These are phyloP conservation scores for Thinocorus orbignyianus DNA, from an alignment of 2,113 vertebrate species.

Conservation along the genomic window DNA sequence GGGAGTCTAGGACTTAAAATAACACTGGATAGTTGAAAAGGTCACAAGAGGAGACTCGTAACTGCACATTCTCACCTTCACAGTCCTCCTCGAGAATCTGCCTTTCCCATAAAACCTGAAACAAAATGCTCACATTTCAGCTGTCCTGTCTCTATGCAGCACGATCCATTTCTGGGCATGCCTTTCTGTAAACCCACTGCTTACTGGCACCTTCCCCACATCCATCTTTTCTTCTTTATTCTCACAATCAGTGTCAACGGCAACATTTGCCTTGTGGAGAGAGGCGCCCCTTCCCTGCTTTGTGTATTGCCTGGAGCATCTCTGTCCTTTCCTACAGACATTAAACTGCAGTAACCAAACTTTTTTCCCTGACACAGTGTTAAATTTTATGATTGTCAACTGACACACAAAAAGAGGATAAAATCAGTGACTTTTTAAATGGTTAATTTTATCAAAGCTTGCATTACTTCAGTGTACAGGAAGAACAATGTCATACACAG, in stretches of 20 bases:
- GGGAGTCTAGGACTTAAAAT: neutral
- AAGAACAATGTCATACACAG: neutral
- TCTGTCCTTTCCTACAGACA: neutral
- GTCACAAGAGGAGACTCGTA: neutral
- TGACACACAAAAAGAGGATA: neutral
- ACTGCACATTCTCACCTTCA: neutral
- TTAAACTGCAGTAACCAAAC: rapidly evolving
- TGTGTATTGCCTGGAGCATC: neutral
- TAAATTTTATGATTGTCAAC: neutral
- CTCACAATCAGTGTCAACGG: too few relatives aligned
- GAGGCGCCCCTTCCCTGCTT: neutral
- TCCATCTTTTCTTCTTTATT: neutral
- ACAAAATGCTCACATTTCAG: neutral
- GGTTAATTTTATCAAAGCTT: neutral
- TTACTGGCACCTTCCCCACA: neutral
- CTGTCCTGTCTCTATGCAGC: neutral
- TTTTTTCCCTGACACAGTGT: neutral
- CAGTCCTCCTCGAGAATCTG: neutral
- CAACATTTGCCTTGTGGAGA: neutral
- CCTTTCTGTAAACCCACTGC: neutral
- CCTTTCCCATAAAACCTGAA: neutral
- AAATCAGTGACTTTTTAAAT: neutral
- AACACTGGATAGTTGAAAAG: neutral
- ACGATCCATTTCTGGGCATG: neutral
- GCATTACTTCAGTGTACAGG: neutral